Evolutionary conservation across 30 jellyfish, hydroid and myxozoan species (phyloP).

Genomic region (Turritopsis rubra): DNA sequence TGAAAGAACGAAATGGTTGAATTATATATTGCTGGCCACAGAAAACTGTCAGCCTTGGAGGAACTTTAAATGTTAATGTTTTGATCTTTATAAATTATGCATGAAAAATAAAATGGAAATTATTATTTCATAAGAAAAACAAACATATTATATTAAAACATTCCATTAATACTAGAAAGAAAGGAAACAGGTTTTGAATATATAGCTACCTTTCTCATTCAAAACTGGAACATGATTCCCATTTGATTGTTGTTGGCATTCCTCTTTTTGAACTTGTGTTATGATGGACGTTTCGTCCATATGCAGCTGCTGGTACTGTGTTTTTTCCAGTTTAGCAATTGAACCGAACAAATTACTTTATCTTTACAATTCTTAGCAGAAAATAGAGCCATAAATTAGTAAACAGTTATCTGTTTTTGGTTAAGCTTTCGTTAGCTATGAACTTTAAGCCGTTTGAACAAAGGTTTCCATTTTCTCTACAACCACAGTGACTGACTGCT

Average conservation of each 20-base stretch:
- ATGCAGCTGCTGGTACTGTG: constrained; percentile 66
- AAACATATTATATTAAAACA: too few species aligned
- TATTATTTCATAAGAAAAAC: too few species aligned
- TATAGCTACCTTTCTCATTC: constrained; percentile 66
- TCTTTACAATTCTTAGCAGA: neutral
- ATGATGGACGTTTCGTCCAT: constrained; percentile 97
- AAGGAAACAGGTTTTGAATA: neutral
- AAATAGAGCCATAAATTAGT: neutral
- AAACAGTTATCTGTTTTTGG: neutral
- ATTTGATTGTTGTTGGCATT: constrained; percentile 67
- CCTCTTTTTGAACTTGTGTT: constrained; percentile 80
- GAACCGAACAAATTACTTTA: neutral
- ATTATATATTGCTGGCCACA: too few species aligned
- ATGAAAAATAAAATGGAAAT: too few species aligned
- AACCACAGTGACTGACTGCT: constrained; percentile 17
- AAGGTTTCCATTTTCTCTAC: neutral
- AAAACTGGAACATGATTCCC: constrained; percentile 90
- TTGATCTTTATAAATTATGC: too few species aligned
- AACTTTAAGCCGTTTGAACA: neutral
- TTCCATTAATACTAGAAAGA: too few species aligned
- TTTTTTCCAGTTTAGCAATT: constrained; percentile 72
- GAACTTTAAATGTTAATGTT: too few species aligned
- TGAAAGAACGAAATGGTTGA: too few species aligned
- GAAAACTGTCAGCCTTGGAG: too few species aligned
- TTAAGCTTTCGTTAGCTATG: neutral